Base-by-base conservation (phyloP, 2,797 vertebrate species). In the Lagodon rhomboides region DNA sequence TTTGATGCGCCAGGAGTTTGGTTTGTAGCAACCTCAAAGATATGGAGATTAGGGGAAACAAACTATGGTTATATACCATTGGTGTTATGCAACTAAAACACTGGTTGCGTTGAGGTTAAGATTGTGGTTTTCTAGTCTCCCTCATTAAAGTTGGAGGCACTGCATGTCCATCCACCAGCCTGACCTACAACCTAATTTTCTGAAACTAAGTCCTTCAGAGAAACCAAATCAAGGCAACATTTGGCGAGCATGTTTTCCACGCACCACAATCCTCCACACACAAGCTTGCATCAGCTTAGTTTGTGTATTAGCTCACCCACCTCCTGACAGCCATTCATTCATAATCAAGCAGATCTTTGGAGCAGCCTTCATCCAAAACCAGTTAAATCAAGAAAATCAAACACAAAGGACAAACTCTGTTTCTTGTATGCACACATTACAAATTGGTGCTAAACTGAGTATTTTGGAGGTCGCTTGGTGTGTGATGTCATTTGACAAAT, bases 401-500 rank as follows among this genome's bases (percentile, higher is more conserved):
- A 34, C 12, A 17, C 3, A 17, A 20, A 12, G 0, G 5, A 22
- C 46, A 77, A 61, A 50, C 12, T 59, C 12, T 0, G 7, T 5
- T 64, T 67, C 0, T 4, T 46, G 51, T 53, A 1, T 60, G 22
- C 20, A 20, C 8, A 43, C 18, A 59, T 41, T 44, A 22, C 3
- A 7, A 43, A 62, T 55, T 47, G 11, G 3, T n/a, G 20, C 27
- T 63, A 58, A 64, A 64, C 22, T 20, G 12, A 53, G 9, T 61
- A 22, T 61, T 78, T 23, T 18, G 38, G 53, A 75, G 51, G 43
- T 68, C 38, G 50, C 30, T 70, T 60, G 3, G 49, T 49, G 20
- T 54, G 43, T 69, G 34, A 82, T 68, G 67, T 55, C 43, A 74
- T 58, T 67, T 72, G 70, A 83, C 23, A 63, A 79, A 84, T 44